phyloP scores from a whole-genome alignment of 37 sponge, comb jelly and placozoan species.

The Mnemiopsis leidyi region DNA sequence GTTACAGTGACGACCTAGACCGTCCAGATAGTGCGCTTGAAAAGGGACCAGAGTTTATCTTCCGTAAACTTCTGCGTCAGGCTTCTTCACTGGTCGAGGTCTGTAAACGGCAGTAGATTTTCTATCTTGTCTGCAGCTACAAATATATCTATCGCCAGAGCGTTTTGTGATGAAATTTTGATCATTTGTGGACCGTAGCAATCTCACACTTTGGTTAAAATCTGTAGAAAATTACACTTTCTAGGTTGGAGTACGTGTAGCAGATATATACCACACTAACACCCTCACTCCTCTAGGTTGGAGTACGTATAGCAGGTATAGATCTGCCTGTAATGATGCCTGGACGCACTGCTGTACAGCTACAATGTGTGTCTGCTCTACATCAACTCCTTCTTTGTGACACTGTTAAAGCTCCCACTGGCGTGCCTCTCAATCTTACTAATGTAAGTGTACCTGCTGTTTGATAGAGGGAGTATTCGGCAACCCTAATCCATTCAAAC shows the following conservation, averaged over 20 bases:
- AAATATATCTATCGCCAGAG: too few relatives aligned
- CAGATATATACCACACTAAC: background rate
- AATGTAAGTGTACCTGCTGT: too few relatives aligned
- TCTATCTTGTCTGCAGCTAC: too few relatives aligned
- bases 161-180: too few relatives aligned
- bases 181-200: too few relatives aligned
- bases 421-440: slow-evolving; percentile 26
- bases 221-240: background rate
- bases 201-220: too few relatives aligned
- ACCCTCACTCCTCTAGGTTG: slow-evolving; percentile 26
- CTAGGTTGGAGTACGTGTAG: slow-evolving; percentile 15
- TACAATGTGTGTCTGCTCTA: slow-evolving; percentile 38
- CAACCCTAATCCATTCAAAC: too few relatives aligned
- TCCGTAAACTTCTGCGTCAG: slow-evolving; percentile 16
- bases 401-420: slow-evolving; percentile 51
- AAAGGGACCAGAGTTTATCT: slow-evolving; percentile 42
- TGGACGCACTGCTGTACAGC: slow-evolving; percentile 15
- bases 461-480: too few relatives aligned
- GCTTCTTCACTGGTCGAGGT: slow-evolving; percentile 51
- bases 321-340: slow-evolving; percentile 51
- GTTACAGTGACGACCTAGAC: slow-evolving; percentile 40
- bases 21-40: background rate
- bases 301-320: slow-evolving; percentile 56
- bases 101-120: too few relatives aligned
- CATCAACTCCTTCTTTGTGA: slow-evolving; percentile 42